phyloP scores from a whole-genome alignment of 2,113 vertebrate species.

The Psephotus haematonotus region DNA sequence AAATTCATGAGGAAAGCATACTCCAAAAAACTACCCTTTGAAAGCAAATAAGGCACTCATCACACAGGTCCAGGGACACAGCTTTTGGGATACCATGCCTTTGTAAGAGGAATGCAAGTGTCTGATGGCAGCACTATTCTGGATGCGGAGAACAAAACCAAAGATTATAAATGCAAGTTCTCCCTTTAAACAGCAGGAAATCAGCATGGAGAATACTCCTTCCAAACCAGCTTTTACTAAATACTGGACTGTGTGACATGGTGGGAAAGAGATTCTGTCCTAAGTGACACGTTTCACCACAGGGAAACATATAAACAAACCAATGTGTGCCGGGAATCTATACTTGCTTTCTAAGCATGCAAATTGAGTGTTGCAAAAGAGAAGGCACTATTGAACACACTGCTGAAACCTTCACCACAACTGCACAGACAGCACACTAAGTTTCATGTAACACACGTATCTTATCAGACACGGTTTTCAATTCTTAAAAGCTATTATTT shows the following conservation, averaged over 20 bases:
- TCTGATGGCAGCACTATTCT: not conserved
- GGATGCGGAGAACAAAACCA: not conserved
- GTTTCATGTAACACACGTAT: not conserved
- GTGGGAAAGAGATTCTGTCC: not conserved
- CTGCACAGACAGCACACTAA: accelerated
- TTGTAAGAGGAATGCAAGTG: not conserved
- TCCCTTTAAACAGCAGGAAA: not conserved
- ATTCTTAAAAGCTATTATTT: accelerated
- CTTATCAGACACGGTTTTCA: not conserved
- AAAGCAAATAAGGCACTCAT: not conserved
- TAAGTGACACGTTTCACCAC: not conserved
- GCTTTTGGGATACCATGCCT: not conserved
- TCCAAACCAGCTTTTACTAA: not conserved
- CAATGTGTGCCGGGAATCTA: not conserved
- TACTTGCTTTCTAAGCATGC: not conserved
- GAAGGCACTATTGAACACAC: not conserved
- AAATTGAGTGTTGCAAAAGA: not conserved
- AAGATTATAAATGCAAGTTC: not conserved
- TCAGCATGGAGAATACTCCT: not conserved
- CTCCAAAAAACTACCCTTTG: not conserved
- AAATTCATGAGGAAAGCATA: not conserved
- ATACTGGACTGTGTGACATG: accelerated
- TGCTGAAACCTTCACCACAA: not conserved
- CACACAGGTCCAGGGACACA: not conserved
- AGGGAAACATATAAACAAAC: not conserved